These are phyloP conservation scores for Kryphioiulus occultus DNA, from an alignment of 2,888 invertebrate genomes.

Conservation along the genomic window DNA sequence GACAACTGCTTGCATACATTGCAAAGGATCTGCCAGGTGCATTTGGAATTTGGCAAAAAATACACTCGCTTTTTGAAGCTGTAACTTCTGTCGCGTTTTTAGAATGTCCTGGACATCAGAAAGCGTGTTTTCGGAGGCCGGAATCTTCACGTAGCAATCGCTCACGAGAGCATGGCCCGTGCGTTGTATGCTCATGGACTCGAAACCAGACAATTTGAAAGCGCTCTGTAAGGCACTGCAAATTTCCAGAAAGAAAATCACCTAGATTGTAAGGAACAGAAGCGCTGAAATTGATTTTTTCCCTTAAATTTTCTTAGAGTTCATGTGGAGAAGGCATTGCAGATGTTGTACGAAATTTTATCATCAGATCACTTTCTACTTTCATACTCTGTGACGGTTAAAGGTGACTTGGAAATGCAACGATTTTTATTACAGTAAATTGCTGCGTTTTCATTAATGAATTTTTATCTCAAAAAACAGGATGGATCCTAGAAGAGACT, in stretches of 20 bases:
- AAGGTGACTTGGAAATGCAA: constrained; percentile 63
- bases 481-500: constrained; percentile 90
- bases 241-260: constrained; percentile 35
- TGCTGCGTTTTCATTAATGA: neutral
- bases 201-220: constrained; percentile 82
- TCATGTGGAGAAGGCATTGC: constrained; percentile 83
- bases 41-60: neutral
- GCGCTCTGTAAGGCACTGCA: constrained; percentile 70
- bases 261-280: no score
- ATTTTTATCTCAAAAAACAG: constrained; percentile 61
- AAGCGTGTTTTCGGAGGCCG: constrained; percentile 80
- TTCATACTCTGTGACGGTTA: constrained; percentile 88
- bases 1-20: constrained; percentile 86
- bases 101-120: constrained; percentile 72
- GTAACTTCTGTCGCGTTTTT: neutral
- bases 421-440: no score
- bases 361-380: constrained; percentile 83
- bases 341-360: constrained; percentile 80
- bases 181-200: constrained; percentile 79
- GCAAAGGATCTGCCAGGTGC: constrained; percentile 80
- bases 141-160: constrained; percentile 87
- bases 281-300: neutral
- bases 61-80: neutral
- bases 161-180: constrained; percentile 91
- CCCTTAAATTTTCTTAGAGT: constrained; percentile 66